Evolutionary conservation across 2,797 vertebrate species (phyloP).

Genomic region (Micrastur ruficollis): DNA sequence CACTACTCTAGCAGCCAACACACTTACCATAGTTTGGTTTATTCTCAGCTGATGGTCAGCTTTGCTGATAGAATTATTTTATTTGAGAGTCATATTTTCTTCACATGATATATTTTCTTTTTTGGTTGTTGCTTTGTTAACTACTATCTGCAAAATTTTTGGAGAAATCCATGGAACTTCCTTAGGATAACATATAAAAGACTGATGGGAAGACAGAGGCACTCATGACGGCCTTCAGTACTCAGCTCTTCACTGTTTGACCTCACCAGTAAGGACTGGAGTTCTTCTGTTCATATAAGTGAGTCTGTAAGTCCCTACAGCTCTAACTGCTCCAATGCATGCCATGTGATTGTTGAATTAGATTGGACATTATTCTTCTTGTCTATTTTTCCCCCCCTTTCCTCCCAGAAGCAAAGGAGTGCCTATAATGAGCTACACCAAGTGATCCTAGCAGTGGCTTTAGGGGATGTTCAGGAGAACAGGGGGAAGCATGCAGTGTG

Average conservation of each 20-base stretch:
- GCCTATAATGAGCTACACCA: neutral
- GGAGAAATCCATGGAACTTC: neutral
- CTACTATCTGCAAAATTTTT: neutral
- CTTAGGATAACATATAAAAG: neutral
- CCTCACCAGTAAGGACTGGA: neutral
- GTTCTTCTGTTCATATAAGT: neutral
- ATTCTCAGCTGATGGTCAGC: neutral
- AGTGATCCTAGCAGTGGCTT: neutral
- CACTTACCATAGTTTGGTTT: neutral
- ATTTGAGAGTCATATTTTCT: neutral
- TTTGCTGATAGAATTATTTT: neutral
- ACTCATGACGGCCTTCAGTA: neutral
- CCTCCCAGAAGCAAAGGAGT: neutral
- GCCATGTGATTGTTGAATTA: neutral
- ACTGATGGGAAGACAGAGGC: neutral
- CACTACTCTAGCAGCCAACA: neutral
- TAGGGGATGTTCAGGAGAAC: neutral
- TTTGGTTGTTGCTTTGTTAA: neutral
- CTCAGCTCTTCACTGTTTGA: neutral
- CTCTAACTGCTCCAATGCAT: neutral
- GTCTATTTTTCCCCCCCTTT: neutral
- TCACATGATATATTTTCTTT: neutral
- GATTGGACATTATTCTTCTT: neutral
- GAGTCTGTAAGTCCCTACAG: neutral
- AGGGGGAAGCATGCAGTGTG: neutral